A percentile compares a stretch with the other conserved stretches of the same genome.
phyloP scores from a whole-genome alignment of 2,113 vertebrate genomes.

The Acanthochromis polyacanthus region DNA sequence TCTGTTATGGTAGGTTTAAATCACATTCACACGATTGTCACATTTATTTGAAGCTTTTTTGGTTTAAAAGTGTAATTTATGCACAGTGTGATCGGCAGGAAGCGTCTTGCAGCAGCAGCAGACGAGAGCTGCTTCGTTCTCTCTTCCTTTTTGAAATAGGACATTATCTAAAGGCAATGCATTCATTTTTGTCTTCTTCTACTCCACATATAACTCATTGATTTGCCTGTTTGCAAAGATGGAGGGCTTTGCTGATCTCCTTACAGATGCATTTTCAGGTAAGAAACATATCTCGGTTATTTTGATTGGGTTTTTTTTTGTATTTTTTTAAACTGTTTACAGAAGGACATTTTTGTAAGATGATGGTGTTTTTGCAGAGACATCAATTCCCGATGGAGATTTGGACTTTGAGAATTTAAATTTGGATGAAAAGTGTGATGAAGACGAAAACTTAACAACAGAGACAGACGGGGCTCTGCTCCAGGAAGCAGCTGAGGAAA shows the following conservation, averaged over 20 bases:
- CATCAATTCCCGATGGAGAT: conserved; percentile 64
- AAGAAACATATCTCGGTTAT: conserved; percentile 29
- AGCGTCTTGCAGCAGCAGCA: conserved; percentile 53
- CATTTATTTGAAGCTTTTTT: neutral
- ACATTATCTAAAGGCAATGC: conserved; percentile 23
- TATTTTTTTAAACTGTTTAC: neutral
- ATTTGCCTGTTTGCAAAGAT: conserved; percentile 62
- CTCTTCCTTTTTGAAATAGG: conserved; percentile 51
- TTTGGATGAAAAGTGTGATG: conserved; percentile 57
- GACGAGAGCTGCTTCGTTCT: conserved; percentile 47
- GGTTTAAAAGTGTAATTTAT: conserved; percentile 4
- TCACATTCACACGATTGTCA: neutral
- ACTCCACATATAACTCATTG: neutral
- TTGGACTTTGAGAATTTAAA: conserved; percentile 75
- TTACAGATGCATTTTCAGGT: conserved; percentile 79
- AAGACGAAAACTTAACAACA: conserved; percentile 19
- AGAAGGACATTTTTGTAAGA: neutral
- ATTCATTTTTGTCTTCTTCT: conserved; percentile 18
- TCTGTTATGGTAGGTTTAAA: conserved; percentile 1
- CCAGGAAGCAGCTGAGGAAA: conserved; percentile 51
- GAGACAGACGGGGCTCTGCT: conserved; percentile 44
- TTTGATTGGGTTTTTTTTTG: neutral
- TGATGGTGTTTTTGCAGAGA: conserved; percentile 56
- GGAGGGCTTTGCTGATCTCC: conserved; percentile 76
- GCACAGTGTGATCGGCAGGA: conserved; percentile 71